These are phyloP conservation scores for Meriones psammophilus DNA, from an alignment of 2,797 vertebrate genomes.

Conservation along the genomic window DNA sequence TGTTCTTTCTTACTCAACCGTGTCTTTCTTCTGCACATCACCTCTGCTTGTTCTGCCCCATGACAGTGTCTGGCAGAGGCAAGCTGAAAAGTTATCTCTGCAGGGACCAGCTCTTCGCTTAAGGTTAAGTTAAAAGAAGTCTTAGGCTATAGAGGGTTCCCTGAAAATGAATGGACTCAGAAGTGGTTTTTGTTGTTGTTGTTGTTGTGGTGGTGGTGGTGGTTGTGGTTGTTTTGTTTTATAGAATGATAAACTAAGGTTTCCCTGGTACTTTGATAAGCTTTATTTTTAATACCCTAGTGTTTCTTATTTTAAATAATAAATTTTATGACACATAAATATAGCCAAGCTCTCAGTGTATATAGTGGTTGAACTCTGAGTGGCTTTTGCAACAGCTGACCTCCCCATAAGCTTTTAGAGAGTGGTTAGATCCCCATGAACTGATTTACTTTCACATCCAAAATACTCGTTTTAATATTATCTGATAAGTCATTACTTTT, in stretches of 20 bases:
- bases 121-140: slow-evolving; percentile 23
- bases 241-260: background rate
- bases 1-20: background rate
- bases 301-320: background rate
- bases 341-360: background rate
- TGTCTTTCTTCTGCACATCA: background rate
- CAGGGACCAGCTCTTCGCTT: background rate
- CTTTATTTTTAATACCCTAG: background rate
- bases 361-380: background rate
- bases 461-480: slow-evolving; percentile 34
- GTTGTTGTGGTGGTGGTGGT: no score
- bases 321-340: background rate
- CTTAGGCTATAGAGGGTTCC: background rate
- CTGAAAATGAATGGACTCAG: slow-evolving; percentile 24
- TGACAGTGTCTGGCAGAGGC: background rate
- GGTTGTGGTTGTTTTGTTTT: background rate
- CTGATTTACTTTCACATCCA: slow-evolving; percentile 17
- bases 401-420: background rate
- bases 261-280: background rate
- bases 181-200: background rate
- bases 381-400: background rate
- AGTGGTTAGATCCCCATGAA: background rate
- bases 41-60: background rate
- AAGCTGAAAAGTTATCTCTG: slow-evolving; percentile 23
- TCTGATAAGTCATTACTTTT: background rate